Conservation (phyloP, 2,113 vertebrate species). For the Thamnaconus septentrionalis region DNA sequence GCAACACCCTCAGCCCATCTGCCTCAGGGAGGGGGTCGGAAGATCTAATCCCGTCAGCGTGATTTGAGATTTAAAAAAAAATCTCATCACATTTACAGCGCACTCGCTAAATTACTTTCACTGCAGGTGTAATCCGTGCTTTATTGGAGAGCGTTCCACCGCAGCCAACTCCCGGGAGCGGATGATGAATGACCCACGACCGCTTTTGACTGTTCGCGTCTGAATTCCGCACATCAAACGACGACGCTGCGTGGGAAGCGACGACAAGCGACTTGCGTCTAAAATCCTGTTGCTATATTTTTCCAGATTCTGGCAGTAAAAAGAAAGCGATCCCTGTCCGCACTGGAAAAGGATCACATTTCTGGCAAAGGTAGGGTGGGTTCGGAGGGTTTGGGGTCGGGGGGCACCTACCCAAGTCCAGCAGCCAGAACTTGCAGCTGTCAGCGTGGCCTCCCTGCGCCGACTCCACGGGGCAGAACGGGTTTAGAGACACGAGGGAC, state of each 20-base stretch:
- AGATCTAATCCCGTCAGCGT: slow-evolving; percentile 34
- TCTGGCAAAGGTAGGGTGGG: too few species aligned
- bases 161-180: neutral
- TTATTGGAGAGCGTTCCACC: slow-evolving; percentile 20
- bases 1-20: slow-evolving; percentile 23
- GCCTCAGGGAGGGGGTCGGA: slow-evolving; percentile 1
- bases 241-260: too few species aligned
- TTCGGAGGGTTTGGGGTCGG: too few species aligned
- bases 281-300: too few species aligned
- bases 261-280: too few species aligned
- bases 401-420: slow-evolving; percentile 90
- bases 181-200: neutral
- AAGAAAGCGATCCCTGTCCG: too few species aligned
- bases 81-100: slow-evolving; percentile 40
- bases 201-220: neutral
- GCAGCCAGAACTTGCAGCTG: slow-evolving; percentile 94
- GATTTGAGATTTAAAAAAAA: slow-evolving; percentile 34
- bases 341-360: too few species aligned
- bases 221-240: too few species aligned
- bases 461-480: slow-evolving; percentile 78
- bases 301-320: too few species aligned
- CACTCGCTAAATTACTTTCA: slow-evolving; percentile 51
- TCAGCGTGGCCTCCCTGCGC: slow-evolving; percentile 77
- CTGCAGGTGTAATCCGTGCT: slow-evolving; percentile 32
- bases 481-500: slow-evolving; percentile 77